phyloP scores from a whole-genome alignment of 1,140 invertebrate species.

The Berghia stephanieae region DNA sequence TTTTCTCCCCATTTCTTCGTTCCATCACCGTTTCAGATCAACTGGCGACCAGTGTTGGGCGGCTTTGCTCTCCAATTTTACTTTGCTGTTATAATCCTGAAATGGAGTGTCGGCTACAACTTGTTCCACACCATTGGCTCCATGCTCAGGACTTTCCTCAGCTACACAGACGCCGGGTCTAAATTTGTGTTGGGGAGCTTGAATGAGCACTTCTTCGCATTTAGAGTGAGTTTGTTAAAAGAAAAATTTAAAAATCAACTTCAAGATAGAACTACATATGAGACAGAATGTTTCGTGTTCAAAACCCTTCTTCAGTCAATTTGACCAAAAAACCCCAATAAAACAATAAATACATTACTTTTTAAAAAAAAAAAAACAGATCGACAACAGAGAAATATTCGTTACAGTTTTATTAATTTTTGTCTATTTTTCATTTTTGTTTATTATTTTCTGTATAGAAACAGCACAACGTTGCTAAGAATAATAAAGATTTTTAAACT shows the following conservation, averaged over 20 bases:
- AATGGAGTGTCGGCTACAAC: slow-evolving; percentile 80
- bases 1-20: background rate
- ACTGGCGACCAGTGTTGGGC: slow-evolving; percentile 68
- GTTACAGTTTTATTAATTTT: background rate
- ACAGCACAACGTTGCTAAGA: background rate
- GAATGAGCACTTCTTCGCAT: slow-evolving; percentile 55
- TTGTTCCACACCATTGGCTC: slow-evolving; percentile 84
- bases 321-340: no score
- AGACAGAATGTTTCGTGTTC: background rate
- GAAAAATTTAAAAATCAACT: background rate
- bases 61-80: slow-evolving; percentile 86
- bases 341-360: no score
- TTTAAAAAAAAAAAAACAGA: no score
- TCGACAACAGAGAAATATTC: no score
- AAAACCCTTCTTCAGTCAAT: background rate
- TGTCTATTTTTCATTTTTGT: background rate
- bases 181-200: slow-evolving; percentile 84
- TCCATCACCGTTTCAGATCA: slow-evolving; percentile 47
- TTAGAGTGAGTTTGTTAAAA: slow-evolving; percentile 43
- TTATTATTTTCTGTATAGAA: background rate
- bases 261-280: background rate
- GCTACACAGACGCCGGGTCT: slow-evolving; percentile 81
- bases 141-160: slow-evolving; percentile 78
- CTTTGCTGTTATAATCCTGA: slow-evolving; percentile 86
- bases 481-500: background rate